These are phyloP conservation scores for Zaprionus lineosus DNA, from an alignment of 2,888 invertebrate genomes.

Conservation along the genomic window DNA sequence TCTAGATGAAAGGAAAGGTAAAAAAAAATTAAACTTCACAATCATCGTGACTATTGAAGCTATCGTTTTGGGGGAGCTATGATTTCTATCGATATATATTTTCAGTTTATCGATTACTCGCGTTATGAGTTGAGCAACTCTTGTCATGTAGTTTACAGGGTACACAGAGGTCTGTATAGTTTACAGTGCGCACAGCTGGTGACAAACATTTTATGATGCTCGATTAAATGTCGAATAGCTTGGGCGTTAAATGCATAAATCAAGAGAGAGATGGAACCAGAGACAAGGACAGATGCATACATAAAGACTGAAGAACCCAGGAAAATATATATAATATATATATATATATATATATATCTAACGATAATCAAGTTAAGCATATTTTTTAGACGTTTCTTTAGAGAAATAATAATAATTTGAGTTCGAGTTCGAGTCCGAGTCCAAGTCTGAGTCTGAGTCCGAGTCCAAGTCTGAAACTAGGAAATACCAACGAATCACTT, in stretches of 20 bases:
- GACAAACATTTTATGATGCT: conserved; percentile 39
- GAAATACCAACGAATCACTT: conserved; percentile 19
- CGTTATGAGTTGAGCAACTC: no score
- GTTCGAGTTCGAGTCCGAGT: no score
- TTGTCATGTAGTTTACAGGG: not conserved
- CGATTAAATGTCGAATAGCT: conserved; percentile 50
- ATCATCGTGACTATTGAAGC: no score
- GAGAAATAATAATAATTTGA: not conserved
- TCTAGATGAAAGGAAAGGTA: no score
- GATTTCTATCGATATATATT: no score
- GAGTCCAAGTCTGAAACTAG: no score
- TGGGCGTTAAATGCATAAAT: conserved; percentile 43
- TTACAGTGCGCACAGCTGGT: conserved; percentile 4
- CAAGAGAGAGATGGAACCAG: conserved; percentile 35
- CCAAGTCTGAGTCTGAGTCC: no score
- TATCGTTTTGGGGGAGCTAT: no score
- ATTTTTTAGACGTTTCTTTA: no score
- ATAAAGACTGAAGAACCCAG: not conserved
- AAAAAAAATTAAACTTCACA: no score
- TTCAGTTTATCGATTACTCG: no score
- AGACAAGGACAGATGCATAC: conserved; percentile 16
- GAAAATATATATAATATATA: not conserved
- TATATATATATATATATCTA: no score
- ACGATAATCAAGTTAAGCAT: conserved; percentile 1
- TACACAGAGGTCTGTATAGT: conserved; percentile 8